phyloP scores from a whole-genome alignment of 2,797 vertebrate species.

The Pangasius djambal region DNA sequence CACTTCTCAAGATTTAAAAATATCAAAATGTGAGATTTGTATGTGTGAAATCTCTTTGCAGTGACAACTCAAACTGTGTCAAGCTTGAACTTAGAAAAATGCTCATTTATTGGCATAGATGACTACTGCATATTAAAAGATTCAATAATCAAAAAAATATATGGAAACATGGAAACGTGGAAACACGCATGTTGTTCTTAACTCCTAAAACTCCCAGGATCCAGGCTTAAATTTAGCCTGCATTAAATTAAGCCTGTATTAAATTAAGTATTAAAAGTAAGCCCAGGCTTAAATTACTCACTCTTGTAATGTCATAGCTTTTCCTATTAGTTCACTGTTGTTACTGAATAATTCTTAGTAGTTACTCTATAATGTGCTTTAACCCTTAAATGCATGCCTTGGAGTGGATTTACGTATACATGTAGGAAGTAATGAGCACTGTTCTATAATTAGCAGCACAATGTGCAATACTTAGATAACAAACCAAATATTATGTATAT shows the following conservation, averaged over 20 bases:
- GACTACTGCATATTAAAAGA: not conserved
- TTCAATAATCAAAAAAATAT: not conserved
- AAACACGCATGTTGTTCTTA: not conserved
- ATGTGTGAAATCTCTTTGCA: not conserved
- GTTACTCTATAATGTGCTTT: not conserved
- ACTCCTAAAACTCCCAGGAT: not conserved
- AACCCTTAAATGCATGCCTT: not conserved
- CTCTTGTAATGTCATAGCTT: not conserved
- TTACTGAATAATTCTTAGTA: not conserved
- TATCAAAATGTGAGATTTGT: not conserved
- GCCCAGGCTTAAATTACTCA: not conserved
- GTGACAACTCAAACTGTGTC: not conserved
- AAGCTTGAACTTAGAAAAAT: not conserved
- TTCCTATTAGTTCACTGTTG: not conserved
- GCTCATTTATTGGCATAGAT: not conserved
- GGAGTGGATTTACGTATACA: not conserved
- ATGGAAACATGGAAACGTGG: not conserved
- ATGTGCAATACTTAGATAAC: not conserved
- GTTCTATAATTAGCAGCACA: not conserved
- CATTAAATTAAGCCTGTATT: not conserved
- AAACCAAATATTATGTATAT: not conserved
- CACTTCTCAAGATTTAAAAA: conserved; percentile 10
- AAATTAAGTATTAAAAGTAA: not conserved
- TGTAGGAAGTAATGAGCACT: not conserved
- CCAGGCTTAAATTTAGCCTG: not conserved